Conservation (phyloP, 2,797 vertebrate species). For the Picus viridis region DNA sequence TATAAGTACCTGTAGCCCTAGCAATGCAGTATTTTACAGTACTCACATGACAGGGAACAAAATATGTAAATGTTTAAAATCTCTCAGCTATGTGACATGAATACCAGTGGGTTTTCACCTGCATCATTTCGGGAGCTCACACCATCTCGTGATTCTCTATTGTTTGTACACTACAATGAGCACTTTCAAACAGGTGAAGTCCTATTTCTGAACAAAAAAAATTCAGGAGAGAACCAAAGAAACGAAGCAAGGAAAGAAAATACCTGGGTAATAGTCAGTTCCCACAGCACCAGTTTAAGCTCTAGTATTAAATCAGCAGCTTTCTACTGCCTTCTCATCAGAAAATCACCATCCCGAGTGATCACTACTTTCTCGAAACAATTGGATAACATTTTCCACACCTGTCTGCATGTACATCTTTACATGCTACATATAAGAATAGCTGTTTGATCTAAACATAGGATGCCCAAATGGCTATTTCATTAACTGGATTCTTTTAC, state of each 20-base stretch:
- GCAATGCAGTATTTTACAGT: background rate
- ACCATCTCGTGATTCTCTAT: background rate
- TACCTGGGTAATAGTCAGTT: background rate
- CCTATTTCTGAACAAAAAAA: background rate
- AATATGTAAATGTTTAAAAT: background rate
- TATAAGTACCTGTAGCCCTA: background rate
- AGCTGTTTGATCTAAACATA: background rate
- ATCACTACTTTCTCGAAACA: background rate
- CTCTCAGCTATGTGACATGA: background rate
- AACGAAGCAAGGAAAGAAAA: background rate
- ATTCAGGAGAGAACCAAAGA: background rate
- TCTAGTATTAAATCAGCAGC: background rate
- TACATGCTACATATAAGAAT: background rate
- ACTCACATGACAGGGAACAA: background rate
- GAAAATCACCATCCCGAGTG: background rate
- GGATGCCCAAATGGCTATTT: constrained; percentile 27
- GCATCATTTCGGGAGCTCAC: background rate
- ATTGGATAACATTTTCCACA: background rate
- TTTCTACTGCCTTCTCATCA: background rate
- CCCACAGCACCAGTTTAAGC: background rate
- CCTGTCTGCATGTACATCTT: background rate
- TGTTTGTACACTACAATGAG: background rate
- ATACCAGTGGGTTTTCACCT: background rate
- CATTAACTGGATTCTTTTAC: constrained; percentile 38
- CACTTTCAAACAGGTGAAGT: background rate